Base-by-base conservation (phyloP, 2,888 invertebrate species). In the Apodemia hepburni region DNA sequence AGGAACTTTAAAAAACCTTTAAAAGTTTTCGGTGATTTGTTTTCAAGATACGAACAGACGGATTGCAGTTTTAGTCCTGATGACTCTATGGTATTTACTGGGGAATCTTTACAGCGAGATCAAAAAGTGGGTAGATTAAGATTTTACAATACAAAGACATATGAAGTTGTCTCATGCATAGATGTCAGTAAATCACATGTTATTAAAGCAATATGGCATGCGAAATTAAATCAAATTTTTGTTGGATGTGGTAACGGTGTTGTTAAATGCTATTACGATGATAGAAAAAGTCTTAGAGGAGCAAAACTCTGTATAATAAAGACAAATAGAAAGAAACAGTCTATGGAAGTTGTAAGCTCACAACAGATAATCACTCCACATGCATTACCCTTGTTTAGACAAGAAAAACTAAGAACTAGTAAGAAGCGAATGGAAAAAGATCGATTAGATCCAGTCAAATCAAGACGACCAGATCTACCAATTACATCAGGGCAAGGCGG, bases 351-450 rank as follows among this genome's bases (percentile, higher is more conserved):
- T 63, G 94, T 98, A 61, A 96, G 97, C 61, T 95, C 96, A 0
- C 97, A 98, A 70, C 97, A 98, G 78, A 97, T 99, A 54, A 98
- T 99, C 11, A 98, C 99, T 0, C 99, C 98, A 0, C 98, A 99
- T 79, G 98, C 99, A 0, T 85, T 99, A 64, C 99, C 99, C 0
- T 91, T 99, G 84, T 99, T 99, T 87, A 93, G 98, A 42, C 97
- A 98, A 79, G 98, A 98, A 68, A 94, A 97, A 71, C 94, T 98
- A 0, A 95, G 97, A 69, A 97, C 97, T 0, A 96, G 96, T 42
- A 94, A 97, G 70, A 98, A 98, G 76, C 96, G 96, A 75, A 95
- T 97, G 93, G 98, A 98, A 76, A 98, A 98, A 73, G 97, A 98
- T 65, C 91, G 98, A 17, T 84, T 97, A 74, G 97, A 97, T 82